Evolutionary conservation across 2,113 vertebrate species (phyloP).

Genomic region (Stigmatopora nigra): DNA sequence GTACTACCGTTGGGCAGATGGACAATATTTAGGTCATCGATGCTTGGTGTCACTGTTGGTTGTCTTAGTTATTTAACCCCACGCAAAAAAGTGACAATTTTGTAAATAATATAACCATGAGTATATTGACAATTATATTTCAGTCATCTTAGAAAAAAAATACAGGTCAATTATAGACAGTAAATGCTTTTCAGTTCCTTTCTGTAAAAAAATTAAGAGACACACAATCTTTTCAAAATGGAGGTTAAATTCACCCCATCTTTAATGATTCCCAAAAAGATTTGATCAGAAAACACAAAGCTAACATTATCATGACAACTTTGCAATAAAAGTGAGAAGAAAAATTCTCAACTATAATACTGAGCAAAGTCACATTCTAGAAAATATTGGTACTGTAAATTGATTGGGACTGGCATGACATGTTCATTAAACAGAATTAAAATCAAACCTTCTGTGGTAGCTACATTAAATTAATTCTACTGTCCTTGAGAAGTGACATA

Average conservation of each 20-base stretch:
- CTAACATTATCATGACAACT: slow-evolving; percentile 45
- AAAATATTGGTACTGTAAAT: slow-evolving; percentile 54
- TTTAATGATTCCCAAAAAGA: slow-evolving; percentile 70
- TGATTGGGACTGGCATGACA: slow-evolving; percentile 41
- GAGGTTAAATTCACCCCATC: slow-evolving; percentile 60
- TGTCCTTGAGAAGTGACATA: slow-evolving; percentile 26
- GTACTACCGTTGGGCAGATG: too few relatives aligned
- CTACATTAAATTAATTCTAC: slow-evolving; percentile 46
- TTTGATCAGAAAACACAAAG: slow-evolving; percentile 67
- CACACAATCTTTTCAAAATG: slow-evolving; percentile 53
- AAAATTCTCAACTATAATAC: slow-evolving; percentile 62
- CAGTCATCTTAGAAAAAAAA: not conserved
- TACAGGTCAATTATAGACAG: too few relatives aligned
- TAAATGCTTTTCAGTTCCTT: not conserved
- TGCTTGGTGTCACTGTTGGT: too few relatives aligned
- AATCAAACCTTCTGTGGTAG: slow-evolving; percentile 54
- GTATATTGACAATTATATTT: not conserved
- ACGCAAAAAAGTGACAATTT: too few relatives aligned
- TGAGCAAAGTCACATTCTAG: slow-evolving; percentile 61
- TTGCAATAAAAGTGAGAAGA: slow-evolving; percentile 41
- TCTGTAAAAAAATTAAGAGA: not conserved
- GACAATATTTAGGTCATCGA: too few relatives aligned
- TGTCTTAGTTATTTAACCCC: too few relatives aligned
- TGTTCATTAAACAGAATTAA: slow-evolving; percentile 58
- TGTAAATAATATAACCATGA: too few relatives aligned